A percentile compares a stretch with the other conserved stretches of the same genome.
Conservation (phyloP, 2,113 vertebrate species). For the Mixornis gularis region DNA sequence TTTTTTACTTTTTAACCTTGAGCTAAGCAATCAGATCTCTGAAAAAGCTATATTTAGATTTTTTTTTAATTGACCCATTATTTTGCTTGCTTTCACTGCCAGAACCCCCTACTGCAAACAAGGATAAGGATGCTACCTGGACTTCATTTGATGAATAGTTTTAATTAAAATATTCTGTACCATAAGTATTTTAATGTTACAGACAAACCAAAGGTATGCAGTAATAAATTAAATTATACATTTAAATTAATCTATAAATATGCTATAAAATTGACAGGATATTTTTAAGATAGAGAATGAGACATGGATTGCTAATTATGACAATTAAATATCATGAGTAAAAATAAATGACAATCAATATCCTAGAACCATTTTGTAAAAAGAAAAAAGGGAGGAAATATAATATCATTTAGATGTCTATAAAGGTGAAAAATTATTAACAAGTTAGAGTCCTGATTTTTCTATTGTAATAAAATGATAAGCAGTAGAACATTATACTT, state of each 20-base stretch:
- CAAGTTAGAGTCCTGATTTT: slow-evolving; percentile 51
- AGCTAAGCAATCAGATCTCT: slow-evolving; percentile 65
- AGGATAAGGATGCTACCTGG: slow-evolving; percentile 78
- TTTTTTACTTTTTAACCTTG: background rate
- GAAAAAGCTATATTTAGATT: slow-evolving; percentile 74
- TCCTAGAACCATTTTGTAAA: slow-evolving; percentile 64
- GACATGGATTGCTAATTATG: slow-evolving; percentile 75
- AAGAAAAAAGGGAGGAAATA: slow-evolving; percentile 53
- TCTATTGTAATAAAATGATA: slow-evolving; percentile 40
- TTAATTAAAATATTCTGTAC: slow-evolving; percentile 87
- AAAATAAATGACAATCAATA: slow-evolving; percentile 82
- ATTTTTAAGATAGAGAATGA: slow-evolving; percentile 70
- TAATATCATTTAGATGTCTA: slow-evolving; percentile 67
- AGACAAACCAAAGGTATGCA: slow-evolving; percentile 79
- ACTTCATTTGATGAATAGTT: slow-evolving; percentile 83
- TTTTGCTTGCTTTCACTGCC: slow-evolving; percentile 75
- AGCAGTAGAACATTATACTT: slow-evolving; percentile 32
- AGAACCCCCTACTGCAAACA: slow-evolving; percentile 77
- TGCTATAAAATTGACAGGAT: slow-evolving; percentile 75
- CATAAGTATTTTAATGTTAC: slow-evolving; percentile 85
- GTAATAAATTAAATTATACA: slow-evolving; percentile 79
- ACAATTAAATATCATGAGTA: slow-evolving; percentile 75
- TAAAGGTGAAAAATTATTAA: slow-evolving; percentile 62
- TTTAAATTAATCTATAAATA: slow-evolving; percentile 85
- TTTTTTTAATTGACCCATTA: slow-evolving; percentile 82